Conservation (phyloP, 2,797 vertebrate species). For the Phylloscopus collybita region DNA sequence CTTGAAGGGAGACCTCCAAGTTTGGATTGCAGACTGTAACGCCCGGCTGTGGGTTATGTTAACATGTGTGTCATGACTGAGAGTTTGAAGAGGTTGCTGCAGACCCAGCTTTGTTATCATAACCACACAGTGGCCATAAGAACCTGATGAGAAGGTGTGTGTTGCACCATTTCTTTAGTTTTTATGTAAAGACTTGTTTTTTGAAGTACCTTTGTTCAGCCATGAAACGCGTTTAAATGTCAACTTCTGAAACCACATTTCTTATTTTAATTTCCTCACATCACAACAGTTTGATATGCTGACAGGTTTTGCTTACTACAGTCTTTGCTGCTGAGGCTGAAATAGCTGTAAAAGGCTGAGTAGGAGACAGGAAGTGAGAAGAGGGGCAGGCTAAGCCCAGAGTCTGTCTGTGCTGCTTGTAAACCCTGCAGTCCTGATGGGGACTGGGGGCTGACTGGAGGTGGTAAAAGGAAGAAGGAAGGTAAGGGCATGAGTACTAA, state of each 20-base stretch:
- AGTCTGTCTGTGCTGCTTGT: not conserved
- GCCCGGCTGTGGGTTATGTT: not conserved
- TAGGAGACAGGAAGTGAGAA: not conserved
- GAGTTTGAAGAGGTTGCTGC: fast-evolving
- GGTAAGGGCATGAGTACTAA: fast-evolving
- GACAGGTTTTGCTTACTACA: not conserved
- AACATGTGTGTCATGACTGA: fast-evolving
- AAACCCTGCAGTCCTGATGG: not conserved
- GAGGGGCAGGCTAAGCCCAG: not conserved
- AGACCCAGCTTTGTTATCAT: not conserved
- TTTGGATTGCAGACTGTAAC: not conserved
- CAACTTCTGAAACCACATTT: not conserved
- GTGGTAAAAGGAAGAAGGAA: not conserved
- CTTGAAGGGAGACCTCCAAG: not conserved
- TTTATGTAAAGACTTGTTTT: not conserved
- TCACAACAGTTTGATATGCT: not conserved
- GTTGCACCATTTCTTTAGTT: not conserved
- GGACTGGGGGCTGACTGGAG: not conserved
- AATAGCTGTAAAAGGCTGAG: not conserved
- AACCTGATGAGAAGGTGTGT: not conserved
- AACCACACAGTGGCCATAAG: not conserved
- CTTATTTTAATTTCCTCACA: not conserved
- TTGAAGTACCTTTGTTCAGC: not conserved
- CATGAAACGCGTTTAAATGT: not conserved
- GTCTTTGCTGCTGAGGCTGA: not conserved